Conservation (phyloP, 1,140 invertebrate species). For the Drosophila fuyamai region DNA sequence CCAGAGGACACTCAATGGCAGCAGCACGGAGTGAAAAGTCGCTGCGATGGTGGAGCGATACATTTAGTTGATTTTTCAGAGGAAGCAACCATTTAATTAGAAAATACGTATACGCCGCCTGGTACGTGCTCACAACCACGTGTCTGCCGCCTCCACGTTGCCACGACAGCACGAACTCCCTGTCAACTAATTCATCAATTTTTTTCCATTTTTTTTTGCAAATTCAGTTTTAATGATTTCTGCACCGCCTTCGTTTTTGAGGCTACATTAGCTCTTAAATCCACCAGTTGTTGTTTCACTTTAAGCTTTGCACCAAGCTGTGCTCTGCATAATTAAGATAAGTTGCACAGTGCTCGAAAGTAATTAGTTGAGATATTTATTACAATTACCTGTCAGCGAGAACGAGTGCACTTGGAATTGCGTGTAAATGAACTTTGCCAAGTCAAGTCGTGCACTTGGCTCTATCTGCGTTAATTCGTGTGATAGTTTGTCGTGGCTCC, state of each 20-base stretch:
- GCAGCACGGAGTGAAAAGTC: constrained; percentile 36
- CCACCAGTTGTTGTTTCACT: constrained; percentile 17
- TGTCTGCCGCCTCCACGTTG: constrained; percentile 20
- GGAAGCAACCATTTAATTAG: constrained; percentile 69
- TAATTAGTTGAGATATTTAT: constrained; percentile 79
- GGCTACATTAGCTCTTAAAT: constrained; percentile 18
- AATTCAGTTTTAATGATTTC: constrained; percentile 41
- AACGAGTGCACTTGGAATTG: constrained; percentile 47
- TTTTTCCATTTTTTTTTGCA: constrained; percentile 20
- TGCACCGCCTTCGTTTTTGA: background rate
- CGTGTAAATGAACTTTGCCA: constrained; percentile 48
- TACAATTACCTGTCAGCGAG: constrained; percentile 74
- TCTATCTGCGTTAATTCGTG: constrained; percentile 73
- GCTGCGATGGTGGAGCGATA: constrained; percentile 19
- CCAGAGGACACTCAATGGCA: constrained; percentile 61
- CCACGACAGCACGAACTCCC: constrained; percentile 41
- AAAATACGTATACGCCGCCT: constrained; percentile 75
- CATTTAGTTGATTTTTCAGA: constrained; percentile 48
- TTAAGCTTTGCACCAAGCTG: background rate
- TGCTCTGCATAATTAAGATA: constrained; percentile 67
- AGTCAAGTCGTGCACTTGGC: constrained; percentile 64
- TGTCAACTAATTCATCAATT: constrained; percentile 76
- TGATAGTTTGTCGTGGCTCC: constrained; percentile 47
- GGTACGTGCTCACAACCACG: constrained; percentile 53
- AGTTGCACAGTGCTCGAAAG: constrained; percentile 65